A percentile compares a stretch with the other conserved stretches of the same genome.
Conservation (phyloP, 1,140 invertebrate genomes). For the Ostrea edulis region DNA sequence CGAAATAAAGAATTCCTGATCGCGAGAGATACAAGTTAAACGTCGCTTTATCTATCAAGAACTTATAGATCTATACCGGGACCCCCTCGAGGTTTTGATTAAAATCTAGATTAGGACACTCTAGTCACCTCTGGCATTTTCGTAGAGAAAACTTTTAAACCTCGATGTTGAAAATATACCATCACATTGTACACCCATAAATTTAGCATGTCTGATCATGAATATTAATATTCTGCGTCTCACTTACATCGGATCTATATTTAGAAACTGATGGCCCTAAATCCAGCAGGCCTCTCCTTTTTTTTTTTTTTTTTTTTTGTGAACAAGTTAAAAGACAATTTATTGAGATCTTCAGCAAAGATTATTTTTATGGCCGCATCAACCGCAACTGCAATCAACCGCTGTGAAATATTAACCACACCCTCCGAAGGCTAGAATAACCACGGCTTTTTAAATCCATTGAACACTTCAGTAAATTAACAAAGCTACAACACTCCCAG, state of each 20-base stretch:
- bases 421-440: not conserved
- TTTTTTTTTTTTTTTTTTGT: not conserved
- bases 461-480: not conserved
- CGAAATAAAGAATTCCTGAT: not conserved
- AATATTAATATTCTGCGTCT: not conserved
- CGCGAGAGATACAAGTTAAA: constrained; percentile 23
- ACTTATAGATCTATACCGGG: not conserved
- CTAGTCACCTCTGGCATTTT: not conserved
- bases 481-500: not conserved
- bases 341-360: not conserved
- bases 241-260: constrained; percentile 5
- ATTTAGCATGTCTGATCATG: not conserved
- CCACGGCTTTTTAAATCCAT: constrained; percentile 9
- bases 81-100: constrained; percentile 36
- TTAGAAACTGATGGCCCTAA: not conserved
- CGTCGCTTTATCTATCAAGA: not conserved
- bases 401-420: constrained; percentile 23
- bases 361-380: not conserved
- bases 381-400: not conserved
- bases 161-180: not conserved
- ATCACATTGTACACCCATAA: not conserved
- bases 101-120: constrained; percentile 18
- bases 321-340: not conserved
- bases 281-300: too few relatives aligned
- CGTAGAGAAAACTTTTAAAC: not conserved